A percentile compares a stretch with the other conserved stretches of the same genome.
These are phyloP conservation scores for Lasioglossum baleicum DNA, from an alignment of 1,140 invertebrate species.

Conservation along the genomic window DNA sequence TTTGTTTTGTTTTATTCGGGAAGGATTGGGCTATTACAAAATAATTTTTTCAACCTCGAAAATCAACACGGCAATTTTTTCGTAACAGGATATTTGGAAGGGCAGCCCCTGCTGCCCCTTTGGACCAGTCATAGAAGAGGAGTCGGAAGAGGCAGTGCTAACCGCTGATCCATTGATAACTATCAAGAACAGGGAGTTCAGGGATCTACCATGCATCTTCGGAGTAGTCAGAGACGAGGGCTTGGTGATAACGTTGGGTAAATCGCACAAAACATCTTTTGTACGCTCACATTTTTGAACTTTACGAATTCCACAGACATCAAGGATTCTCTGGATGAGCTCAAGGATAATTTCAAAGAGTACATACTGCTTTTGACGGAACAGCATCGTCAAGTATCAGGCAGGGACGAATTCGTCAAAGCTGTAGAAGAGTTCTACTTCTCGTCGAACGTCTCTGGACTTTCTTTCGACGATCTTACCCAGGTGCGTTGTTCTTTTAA, in stretches of 20 bases:
- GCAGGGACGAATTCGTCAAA: constrained; percentile 32
- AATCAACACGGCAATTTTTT: too few species aligned
- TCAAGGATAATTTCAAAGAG: constrained; percentile 42
- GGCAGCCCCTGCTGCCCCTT: constrained; percentile 46
- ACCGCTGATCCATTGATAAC: constrained; percentile 63
- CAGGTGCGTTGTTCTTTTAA: too few species aligned
- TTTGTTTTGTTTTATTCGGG: too few species aligned
- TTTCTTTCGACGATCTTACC: too few species aligned
- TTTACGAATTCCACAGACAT: background rate
- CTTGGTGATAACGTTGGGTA: constrained; percentile 60
- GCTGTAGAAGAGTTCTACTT: constrained; percentile 66
- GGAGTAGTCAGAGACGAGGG: constrained; percentile 71
- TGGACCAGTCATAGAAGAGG: constrained; percentile 69
- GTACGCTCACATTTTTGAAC: too few species aligned
- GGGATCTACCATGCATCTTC: constrained; percentile 73
- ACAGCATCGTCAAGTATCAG: constrained; percentile 24
- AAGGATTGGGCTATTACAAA: too few species aligned
- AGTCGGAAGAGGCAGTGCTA: constrained; percentile 68
- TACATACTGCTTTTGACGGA: constrained; percentile 19
- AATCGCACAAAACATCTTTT: background rate
- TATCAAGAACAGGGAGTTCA: constrained; percentile 58
- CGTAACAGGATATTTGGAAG: background rate
- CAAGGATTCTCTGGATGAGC: background rate
- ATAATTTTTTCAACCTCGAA: too few species aligned
- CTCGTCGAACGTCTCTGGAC: background rate